These are phyloP conservation scores for Chrysaora quinquecirrha DNA, from an alignment of 30 jellyfish, hydroid and myxozoan genomes.

Conservation along the genomic window DNA sequence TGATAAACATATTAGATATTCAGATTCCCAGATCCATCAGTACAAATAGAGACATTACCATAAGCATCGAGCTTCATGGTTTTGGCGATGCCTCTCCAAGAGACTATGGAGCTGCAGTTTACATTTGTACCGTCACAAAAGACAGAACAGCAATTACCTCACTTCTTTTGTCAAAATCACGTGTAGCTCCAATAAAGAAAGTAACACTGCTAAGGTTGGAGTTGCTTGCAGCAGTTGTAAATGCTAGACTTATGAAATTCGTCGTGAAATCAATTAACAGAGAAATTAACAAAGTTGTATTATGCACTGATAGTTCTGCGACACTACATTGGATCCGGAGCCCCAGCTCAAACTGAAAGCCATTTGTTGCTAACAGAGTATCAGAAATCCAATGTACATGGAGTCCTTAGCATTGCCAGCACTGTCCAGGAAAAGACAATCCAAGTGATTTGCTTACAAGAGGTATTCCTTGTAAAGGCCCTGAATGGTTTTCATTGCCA, in stretches of 20 bases:
- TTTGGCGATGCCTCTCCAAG: constrained; percentile 39
- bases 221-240: not conserved
- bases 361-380: too few species aligned
- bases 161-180: not conserved
- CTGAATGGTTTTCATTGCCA: too few species aligned
- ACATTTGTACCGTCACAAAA: not conserved
- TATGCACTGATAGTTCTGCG: too few species aligned
- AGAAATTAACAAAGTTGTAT: too few species aligned
- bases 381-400: too few species aligned
- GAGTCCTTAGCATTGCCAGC: too few species aligned
- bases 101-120: constrained; percentile 37
- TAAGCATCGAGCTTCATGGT: constrained; percentile 17
- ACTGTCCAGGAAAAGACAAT: too few species aligned
- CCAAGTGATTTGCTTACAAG: too few species aligned
- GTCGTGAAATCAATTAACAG: too few species aligned
- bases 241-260: not conserved
- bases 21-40: constrained; percentile 18
- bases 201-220: not conserved
- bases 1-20: not conserved
- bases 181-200: constrained; percentile 7
- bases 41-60: not conserved
- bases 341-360: too few species aligned
- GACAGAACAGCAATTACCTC: not conserved
- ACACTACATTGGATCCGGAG: too few species aligned
- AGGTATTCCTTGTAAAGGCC: too few species aligned